Conservation (phyloP, 2,113 vertebrate species). For the Chrysochloris asiatica region DNA sequence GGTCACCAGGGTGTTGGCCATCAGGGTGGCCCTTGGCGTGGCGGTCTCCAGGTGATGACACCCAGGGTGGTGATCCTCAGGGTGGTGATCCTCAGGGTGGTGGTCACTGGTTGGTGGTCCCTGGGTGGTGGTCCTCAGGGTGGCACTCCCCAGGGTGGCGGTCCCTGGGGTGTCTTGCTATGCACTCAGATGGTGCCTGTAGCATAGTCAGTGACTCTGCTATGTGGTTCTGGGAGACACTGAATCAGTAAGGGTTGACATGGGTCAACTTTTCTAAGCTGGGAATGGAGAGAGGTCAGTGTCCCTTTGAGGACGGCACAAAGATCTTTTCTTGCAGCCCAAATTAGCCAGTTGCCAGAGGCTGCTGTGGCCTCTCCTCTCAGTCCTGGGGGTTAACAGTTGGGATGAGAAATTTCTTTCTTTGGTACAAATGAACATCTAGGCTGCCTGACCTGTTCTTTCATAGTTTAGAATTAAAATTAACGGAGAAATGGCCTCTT, state of each 20-base stretch:
- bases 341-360: slow-evolving; percentile 73
- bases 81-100: no score
- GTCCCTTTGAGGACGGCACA: slow-evolving; percentile 48
- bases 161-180: background rate
- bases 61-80: background rate
- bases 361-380: slow-evolving; percentile 67
- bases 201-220: slow-evolving; percentile 28
- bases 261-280: slow-evolving; percentile 24
- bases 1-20: no score
- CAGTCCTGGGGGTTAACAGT: slow-evolving; percentile 60
- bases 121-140: background rate
- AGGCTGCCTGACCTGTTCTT: background rate
- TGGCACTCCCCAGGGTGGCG: background rate
- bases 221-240: background rate
- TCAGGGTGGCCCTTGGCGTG: background rate
- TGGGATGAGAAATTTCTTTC: slow-evolving; percentile 45
- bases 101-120: no score
- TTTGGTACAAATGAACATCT: background rate
- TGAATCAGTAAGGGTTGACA: background rate
- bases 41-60: background rate
- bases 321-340: slow-evolving; percentile 61
- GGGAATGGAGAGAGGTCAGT: slow-evolving; percentile 59
- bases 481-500: background rate
- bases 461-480: background rate
- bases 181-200: slow-evolving; percentile 52